Evolutionary conservation across 2,797 vertebrate species (phyloP), one percentile per base, ranked within the genome.

Genomic region (Adelosebastes latens): DNA sequence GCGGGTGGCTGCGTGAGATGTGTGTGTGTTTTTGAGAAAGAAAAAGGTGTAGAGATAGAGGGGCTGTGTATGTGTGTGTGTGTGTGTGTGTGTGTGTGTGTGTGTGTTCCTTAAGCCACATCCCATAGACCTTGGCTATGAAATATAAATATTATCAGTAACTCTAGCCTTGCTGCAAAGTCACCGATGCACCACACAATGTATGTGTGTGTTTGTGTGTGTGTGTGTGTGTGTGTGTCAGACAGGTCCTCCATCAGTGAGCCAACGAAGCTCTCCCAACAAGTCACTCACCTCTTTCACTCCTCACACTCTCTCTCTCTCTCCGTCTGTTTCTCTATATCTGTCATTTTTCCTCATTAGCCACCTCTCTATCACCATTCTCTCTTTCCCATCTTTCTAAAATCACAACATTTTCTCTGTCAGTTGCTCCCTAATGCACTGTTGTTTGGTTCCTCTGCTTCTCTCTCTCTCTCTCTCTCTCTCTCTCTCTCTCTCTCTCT

Each of bases 201-300:
- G 59, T 68, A 1, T 76, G 75, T 72, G 76, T 70, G 59, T 74
- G 74, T 18, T 39, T 76, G 42, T 42, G 53, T 72, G 59, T 68
- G 72, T 73, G 70, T 64, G 42, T 80, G 63, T 34, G 46, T 71
- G 39, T 62, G 80, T 71, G 70, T 73, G 74, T 87, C 11, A 11
- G 90, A 90, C 83, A 90, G 88, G 75, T 84, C 85, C 71, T 94
- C 92, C 86, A 90, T 93, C 93, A 89, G 80, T 80, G 72, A 91
- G 62, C 82, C 88, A 91, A 87, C 75, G 70, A 83, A 87, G 89
- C 92, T 82, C 77, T 72, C 82, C 89, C 85, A 88, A 81, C 89
- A 88, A 92, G 89, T 91, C 91, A 87, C 85, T 90, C 91, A 91
- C 87, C 85, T 87, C 74, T 88, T 65, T 83, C 85, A 29, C 68